Percentiles rank a stretch among this genome's conserved stretches.
phyloP scores from a whole-genome alignment of 2,113 vertebrate species.

The Hymenochirus boettgeri region DNA sequence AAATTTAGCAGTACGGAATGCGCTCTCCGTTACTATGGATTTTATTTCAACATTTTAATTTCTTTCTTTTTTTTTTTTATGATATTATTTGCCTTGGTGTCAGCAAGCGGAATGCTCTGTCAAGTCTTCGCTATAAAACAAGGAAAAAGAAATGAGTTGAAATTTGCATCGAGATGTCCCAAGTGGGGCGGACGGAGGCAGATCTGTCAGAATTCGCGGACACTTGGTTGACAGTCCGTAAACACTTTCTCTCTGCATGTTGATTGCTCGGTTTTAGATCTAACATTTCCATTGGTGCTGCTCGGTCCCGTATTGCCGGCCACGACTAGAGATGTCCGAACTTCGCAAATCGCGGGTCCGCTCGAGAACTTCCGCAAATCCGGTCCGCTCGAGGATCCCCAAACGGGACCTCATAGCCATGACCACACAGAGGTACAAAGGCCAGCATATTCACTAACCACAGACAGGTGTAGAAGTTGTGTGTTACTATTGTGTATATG shows the following conservation, averaged over 20 bases:
- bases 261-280: conserved; percentile 3
- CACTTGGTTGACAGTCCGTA: conserved; percentile 1
- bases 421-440: too few species aligned
- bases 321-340: too few species aligned
- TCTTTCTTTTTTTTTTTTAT: too few species aligned
- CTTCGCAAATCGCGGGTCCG: too few species aligned
- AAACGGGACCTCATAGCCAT: too few species aligned
- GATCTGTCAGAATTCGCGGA: background rate
- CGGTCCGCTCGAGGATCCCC: too few species aligned
- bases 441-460: too few species aligned
- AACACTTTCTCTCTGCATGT: background rate
- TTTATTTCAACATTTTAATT: conserved; percentile 41
- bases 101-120: conserved; percentile 45
- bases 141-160: conserved; percentile 45
- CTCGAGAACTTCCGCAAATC: too few species aligned
- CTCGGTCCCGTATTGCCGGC: too few species aligned
- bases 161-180: conserved; percentile 20
- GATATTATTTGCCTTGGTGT: conserved; percentile 22
- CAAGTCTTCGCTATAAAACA: conserved; percentile 44
- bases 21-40: background rate
- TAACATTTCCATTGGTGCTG: background rate
- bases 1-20: background rate
- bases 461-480: too few species aligned
- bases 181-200: conserved; percentile 6
- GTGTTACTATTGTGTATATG: too few species aligned